Evolutionary conservation across 1,140 invertebrate genomes (phyloP), one percentile per base, ranked within the genome.

Genomic region (Drosophila sucinea): DNA sequence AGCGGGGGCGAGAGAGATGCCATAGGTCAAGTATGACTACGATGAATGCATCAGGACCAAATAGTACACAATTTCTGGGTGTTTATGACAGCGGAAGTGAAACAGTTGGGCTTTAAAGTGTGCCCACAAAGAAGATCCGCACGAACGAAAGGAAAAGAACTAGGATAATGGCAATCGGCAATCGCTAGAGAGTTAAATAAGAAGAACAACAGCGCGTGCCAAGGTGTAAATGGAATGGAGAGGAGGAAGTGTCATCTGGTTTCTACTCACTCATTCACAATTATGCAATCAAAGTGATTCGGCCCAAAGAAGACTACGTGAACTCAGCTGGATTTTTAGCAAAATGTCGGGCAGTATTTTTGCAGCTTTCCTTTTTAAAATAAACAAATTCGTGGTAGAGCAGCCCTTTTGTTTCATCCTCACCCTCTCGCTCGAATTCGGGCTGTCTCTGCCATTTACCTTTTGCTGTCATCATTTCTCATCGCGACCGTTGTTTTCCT

Each of bases 391-490:
- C 41, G 10, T 61, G 23, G 60, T 44, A 29, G 11, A 3, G 41
- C 30, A 60, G 41, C 41, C 64, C 29, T 57, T 71, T 71, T 66
- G 32, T 57, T 57, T 38, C 67, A 58, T 69, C 51, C 0, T 10
- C 72, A 41, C 41, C 54, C 44, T 40, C 64, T 60, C 57, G n/a
- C 8, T 57, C 73, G 40, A 41, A 54, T 35, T 63, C 56, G 62
- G 27, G 25, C 35, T n/a, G 58, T 77, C 74, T 56, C 67, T 74
- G 66, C 63, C 73, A 85, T 63, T 69, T 69, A 66, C 69, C 74
- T 77, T 51, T 73, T 71, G 67, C 62, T 87, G 84, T 87, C 80
- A 77, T 89, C 84, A 87, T 87, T 89, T 77, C 84, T 87, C 84
- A 89, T 87, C 82, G 69, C 73, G 47, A 11, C 44, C 38, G 54